Base-by-base conservation (phyloP, 2,888 invertebrate species). In the Cremastinae sp. region DNA sequence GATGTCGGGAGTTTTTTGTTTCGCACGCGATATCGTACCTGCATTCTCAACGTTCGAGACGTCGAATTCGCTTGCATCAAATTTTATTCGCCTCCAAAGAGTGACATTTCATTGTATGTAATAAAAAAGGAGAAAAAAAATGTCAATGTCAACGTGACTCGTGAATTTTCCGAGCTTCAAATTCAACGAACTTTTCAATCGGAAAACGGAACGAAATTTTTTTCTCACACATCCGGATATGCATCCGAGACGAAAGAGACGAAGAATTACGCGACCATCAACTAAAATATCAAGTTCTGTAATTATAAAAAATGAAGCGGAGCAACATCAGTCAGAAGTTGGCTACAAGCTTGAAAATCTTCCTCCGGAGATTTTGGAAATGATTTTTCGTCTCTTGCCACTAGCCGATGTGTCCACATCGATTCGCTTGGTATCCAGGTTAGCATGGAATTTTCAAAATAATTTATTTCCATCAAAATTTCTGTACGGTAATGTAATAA, bases 381-480 rank as follows among this genome's bases (percentile, higher is more conserved):
- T 86, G 83, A 83, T 89, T 16, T 69, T 89, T 3, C 81, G 83
- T 2, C 78, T 87, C 12, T 64, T 89, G 37, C 84, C 87, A 1
- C 79, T 86, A 43, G 82, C 82, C 5, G 85, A 87, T 7, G 83
- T 89, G 7, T 83, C 89, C 8, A 79, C 81, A 1, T 79, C 82
- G 9, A 79, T 89, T 62, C 86, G 89, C 28, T 79, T 88, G 22
- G 86, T 89, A 28, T 89, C 88, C 71, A 88, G 84, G 88, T 89
- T 78, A 66, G 47, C 39, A 28, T 1, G n/a, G n/a, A n/a, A n/a
- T n/a, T n/a, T n/a, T n/a, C n/a, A n/a, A n/a, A n/a, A n/a, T n/a
- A n/a, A n/a, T n/a, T n/a, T n/a, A n/a, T n/a, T n/a, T n/a, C n/a
- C n/a, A n/a, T n/a, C n/a, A n/a, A n/a, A n/a, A n/a, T n/a, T n/a